Base-by-base conservation (phyloP, 53 echinoderm and acorn worm species). In the Echinarachnius parma region DNA sequence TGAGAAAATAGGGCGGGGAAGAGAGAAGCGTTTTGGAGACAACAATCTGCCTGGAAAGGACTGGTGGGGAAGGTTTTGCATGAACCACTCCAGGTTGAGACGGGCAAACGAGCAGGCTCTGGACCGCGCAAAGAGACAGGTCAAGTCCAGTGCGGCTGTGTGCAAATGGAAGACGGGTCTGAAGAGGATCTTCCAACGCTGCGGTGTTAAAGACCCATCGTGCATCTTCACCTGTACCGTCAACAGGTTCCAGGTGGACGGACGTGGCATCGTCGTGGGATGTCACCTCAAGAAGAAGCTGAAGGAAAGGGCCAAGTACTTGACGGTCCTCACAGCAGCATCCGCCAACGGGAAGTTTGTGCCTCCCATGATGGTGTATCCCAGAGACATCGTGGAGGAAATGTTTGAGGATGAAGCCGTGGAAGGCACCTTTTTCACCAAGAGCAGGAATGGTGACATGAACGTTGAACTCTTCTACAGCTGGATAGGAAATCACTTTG, bases 401-500 rank as follows among this genome's bases (percentile, higher is more conserved):
- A 25, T 56, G 11, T 29, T 72, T 3, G 74, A 72, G 28, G 74
- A 72, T 25, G 74, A 72, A 25, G 74, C 74, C 0, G 44, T 72
- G 24, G 75, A 75, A 20, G 74, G 74, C 16, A 49, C 63, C 5
- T 48, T 52, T 49, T 74, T 81, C 63, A 42, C 61, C 35, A 48
- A 31, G 19, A 60, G 74, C 29, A 31, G 32, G 1, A 74, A 72
- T 29, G 75, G 81, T 13, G 72, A 60, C 34, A 52, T 81, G 53
- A 61, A 21, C 32, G 72, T 72, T 14, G 81, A 59, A 31, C 45
- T 81, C 16, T 81, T 81, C 61, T 81, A 46, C 52, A 59, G 67
- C 13, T 81, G 72, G 70, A 75, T 62, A 5, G 74, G 61, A 7
- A 75, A 81, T 28, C 81, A 81, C 46, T 81, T 81, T 28, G 20